Evolutionary conservation across 2,113 vertebrate species (phyloP), one percentile per base, ranked within the genome.

Genomic region (Apodemus speciosus): DNA sequence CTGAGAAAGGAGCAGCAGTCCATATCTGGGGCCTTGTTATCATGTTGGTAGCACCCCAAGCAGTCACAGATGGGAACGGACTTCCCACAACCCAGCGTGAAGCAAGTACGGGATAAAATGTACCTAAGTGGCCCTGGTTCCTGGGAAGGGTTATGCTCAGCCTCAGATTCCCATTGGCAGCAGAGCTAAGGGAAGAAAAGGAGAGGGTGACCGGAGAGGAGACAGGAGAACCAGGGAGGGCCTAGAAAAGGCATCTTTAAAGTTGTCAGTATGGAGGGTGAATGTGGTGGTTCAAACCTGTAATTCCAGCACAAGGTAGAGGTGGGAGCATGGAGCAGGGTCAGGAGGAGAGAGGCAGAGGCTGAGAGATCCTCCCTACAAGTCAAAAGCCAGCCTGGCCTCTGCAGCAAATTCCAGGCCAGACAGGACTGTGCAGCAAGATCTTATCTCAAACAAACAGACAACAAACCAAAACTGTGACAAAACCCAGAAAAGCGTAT

Each of bases 61-160:
- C 15, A 46, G 23, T 16, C 58, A 40, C 5, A 16, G 53, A 49
- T 68, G 84, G 66, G 23, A 32, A 16, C 66, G 58, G 56, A 75
- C 51, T n/a, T 20, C 77, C 18, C 46, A 85, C 46, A 32, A 38
- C 53, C 14, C n/a, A 38, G 90, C 16, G 9, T 1, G 0, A 23
- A 43, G 85, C 27, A 56, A 30, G 38, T 8, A n/a, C 77, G 15
- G 21, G 16, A 27, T 81, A 38, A 77, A 58, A 71, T 16, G 40
- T 3, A 6, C 3, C n/a, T 2, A 13, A 14, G 3, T 0, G 6
- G 9, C 53, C 64, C 27, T 25, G 16, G 49, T 46, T 7, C 51
- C 46, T 15, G 30, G 9, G n/a, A 35, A 73, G 40, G 25, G 60
- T 21, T 27, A 0, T n/a, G 30, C 16, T 77, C 30, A 35, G 49